A percentile compares a stretch with the other conserved stretches of the same genome.
phyloP scores from a whole-genome alignment of 92 coral and sea anemone species.

The Blastomussa wellsi region DNA sequence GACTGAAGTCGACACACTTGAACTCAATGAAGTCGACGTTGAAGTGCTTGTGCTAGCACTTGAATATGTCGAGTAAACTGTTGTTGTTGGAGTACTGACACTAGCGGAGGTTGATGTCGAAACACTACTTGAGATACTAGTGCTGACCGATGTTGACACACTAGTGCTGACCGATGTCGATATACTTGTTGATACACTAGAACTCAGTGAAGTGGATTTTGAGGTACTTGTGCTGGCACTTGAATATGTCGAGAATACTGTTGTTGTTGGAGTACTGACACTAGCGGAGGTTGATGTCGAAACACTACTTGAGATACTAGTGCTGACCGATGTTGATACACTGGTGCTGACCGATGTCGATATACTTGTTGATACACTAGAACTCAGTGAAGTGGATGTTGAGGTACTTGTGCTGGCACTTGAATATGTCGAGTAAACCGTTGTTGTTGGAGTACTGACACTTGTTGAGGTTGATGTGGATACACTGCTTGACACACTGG shows the following conservation, averaged over 20 bases:
- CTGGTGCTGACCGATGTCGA: not conserved
- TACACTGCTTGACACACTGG: slow-evolving; percentile 8
- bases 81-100: not conserved
- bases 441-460: slow-evolving; percentile 16
- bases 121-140: slow-evolving; percentile 1
- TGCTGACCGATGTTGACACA: not conserved
- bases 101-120: not conserved
- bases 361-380: not conserved
- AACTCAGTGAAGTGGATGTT: too few species aligned
- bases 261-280: slow-evolving; percentile 21
- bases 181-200: not conserved
- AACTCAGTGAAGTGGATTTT: not conserved
- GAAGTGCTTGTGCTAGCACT: not conserved
- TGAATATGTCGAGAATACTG: slow-evolving; percentile 4
- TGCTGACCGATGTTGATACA: not conserved
- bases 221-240: slow-evolving; percentile 13
- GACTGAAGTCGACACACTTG: not conserved
- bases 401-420: not conserved
- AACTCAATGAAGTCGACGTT: not conserved
- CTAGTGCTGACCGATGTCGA: not conserved
- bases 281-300: not conserved
- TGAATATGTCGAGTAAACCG: not conserved
- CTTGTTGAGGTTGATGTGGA: slow-evolving; percentile 38
- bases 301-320: not conserved
- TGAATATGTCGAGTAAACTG: not conserved